Base-by-base conservation (phyloP, 1,140 invertebrate genomes). In the Elysia chlorotica region DNA sequence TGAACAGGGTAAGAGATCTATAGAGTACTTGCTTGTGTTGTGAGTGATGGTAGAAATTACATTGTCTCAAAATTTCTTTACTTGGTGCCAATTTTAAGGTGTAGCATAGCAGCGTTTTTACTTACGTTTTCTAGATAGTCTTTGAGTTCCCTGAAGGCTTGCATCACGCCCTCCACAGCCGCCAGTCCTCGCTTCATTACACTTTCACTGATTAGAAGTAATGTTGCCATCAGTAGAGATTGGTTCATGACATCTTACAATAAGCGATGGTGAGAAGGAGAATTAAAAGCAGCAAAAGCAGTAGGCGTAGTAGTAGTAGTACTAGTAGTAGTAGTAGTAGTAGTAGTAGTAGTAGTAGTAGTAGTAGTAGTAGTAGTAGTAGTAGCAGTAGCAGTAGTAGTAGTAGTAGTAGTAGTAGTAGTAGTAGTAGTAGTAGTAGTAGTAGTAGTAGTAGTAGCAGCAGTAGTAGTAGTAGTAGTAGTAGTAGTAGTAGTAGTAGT, bases 41-140 rank as follows among this genome's bases (percentile, higher is more conserved):
- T 53, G 38, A 5, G 36, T 35, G 48, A 4, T 28, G 28, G 30
- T 23, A 48, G 10, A 10, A 19, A 19, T 17, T 35, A 2, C 19
- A 3, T 28, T 61, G 35, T 36, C 57, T 66, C 3, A 38, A 28
- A 23, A 25, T 23, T 21, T 23, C 14, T n/a, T 19, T 53, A 28
- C 25, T 19, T 2, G 38, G 36, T 1, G 28, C 38, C 19, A 37
- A 19, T 35, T 61, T 54, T 4, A 14, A 36, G 23, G 37, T 2
- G 17, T 38, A 62, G 19, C 17, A 1, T 63, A 25, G 31, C n/a
- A 48, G 10, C n/a, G 10, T 14, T 48, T 54, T 5, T 38, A 74
- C 76, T 71, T 71, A 82, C 81, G 23, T 81, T 75, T 23, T 78
- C 73, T 23, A 82, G 71, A 54, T 78, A 82, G 37, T 78, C 57